phyloP scores from a whole-genome alignment of 2,797 vertebrate species.

The Hypotaenidia philippensis region DNA sequence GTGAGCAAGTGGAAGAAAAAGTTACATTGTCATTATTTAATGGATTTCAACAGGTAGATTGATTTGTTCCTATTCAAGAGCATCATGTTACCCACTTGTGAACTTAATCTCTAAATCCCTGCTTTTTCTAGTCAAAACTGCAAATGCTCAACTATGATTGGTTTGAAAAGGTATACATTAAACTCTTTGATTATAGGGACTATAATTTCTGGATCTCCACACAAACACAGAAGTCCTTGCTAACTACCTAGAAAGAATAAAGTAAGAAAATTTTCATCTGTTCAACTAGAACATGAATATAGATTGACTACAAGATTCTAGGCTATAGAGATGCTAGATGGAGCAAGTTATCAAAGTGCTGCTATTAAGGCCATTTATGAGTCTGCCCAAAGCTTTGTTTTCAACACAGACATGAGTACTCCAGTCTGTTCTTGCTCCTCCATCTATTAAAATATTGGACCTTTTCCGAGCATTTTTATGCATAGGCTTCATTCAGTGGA shows the following conservation, averaged over 20 bases:
- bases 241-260: neutral
- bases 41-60: neutral
- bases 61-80: constrained; percentile 4
- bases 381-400: neutral
- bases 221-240: neutral
- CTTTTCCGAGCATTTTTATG: neutral
- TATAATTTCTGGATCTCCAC: neutral
- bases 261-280: neutral
- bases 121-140: neutral
- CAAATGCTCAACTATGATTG: neutral
- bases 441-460: neutral
- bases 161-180: neutral
- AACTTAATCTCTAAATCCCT: neutral
- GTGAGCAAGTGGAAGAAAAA: neutral
- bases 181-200: neutral
- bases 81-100: neutral
- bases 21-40: neutral
- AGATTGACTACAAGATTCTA: neutral
- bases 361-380: neutral
- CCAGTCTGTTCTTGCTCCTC: neutral
- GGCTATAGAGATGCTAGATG: neutral
- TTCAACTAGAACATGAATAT: neutral
- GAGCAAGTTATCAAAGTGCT: neutral
- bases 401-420: neutral
- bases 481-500: neutral